Evolutionary conservation across 2,888 invertebrate genomes (phyloP).

Genomic region (Drosophila macrospina): DNA sequence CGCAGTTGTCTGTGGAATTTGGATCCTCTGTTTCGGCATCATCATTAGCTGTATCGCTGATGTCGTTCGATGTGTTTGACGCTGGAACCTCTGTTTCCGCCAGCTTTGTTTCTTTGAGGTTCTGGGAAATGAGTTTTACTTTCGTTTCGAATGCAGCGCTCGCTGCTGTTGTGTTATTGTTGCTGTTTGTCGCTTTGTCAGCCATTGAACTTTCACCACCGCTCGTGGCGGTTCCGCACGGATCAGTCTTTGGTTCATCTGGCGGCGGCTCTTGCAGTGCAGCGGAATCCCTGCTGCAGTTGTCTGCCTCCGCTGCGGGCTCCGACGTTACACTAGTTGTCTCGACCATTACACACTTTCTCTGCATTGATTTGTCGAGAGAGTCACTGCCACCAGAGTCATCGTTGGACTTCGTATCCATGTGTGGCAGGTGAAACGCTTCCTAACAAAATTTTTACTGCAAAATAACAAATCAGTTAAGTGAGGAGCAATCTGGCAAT

Average conservation of each 20-base stretch:
- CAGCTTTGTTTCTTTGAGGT: constrained; percentile 82
- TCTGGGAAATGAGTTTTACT: constrained; percentile 82
- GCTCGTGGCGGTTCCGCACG: constrained; percentile 7
- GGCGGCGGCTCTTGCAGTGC: constrained; percentile 40
- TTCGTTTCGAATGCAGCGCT: constrained; percentile 79
- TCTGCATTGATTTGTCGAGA: constrained; percentile 82
- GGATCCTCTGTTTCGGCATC: constrained; percentile 30
- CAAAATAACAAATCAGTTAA: constrained; percentile 62
- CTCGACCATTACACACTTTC: constrained; percentile 82
- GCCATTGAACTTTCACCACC: constrained; percentile 35
- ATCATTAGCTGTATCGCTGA: not conserved
- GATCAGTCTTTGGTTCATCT: constrained; percentile 71
- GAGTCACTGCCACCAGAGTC: constrained; percentile 83
- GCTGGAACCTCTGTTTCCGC: constrained; percentile 62
- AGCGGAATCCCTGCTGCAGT: constrained; percentile 60
- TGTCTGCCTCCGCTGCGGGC: constrained; percentile 55
- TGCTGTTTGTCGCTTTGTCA: constrained; percentile 25
- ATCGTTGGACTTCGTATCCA: constrained; percentile 82
- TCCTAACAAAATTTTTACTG: constrained; percentile 50
- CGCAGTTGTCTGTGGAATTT: constrained; percentile 58
- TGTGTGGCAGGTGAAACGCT: constrained; percentile 56
- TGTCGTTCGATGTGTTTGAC: constrained; percentile 38
- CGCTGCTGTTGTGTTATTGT: constrained; percentile 30
- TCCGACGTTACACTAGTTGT: constrained; percentile 49
- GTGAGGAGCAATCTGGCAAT: constrained; percentile 50